Evolutionary conservation across 2,113 vertebrate species (phyloP).

Genomic region (Salminus brasiliensis): DNA sequence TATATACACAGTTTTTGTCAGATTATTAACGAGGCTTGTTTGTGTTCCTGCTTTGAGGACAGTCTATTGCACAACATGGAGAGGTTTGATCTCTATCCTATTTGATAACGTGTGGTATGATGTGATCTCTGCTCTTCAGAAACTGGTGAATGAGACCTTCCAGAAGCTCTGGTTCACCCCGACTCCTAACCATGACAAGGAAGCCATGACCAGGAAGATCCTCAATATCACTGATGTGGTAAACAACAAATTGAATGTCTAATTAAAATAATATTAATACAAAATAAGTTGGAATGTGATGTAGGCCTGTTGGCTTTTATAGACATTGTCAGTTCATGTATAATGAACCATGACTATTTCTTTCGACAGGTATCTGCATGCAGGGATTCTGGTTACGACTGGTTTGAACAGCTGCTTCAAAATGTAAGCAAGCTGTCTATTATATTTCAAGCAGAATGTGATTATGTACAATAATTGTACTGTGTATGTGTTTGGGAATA

Average conservation of each 20-base stretch:
- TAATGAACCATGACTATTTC: constrained; percentile 9
- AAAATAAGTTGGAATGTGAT: no score
- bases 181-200: constrained; percentile 92
- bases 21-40: background rate
- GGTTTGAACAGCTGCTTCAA: constrained; percentile 99
- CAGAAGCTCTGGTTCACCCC: constrained; percentile 99
- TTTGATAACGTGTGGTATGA: background rate
- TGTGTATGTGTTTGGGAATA: background rate
- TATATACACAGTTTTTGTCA: background rate
- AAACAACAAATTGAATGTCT: constrained; percentile 48
- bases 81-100: background rate
- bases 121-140: constrained; percentile 74
- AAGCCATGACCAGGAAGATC: constrained; percentile 98
- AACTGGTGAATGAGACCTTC: constrained; percentile 99
- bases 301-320: background rate
- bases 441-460: background rate
- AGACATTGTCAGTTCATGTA: background rate
- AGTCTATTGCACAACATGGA: background rate
- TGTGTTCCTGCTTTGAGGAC: background rate
- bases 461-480: background rate
- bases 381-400: constrained; percentile 97
- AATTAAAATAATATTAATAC: background rate
- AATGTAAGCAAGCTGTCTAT: constrained; percentile 82
- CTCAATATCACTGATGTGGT: constrained; percentile 99
- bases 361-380: constrained; percentile 89